A percentile compares a stretch with the other conserved stretches of the same genome.
Conservation (phyloP, 1,140 invertebrate species). For the Papilio dardanus region DNA sequence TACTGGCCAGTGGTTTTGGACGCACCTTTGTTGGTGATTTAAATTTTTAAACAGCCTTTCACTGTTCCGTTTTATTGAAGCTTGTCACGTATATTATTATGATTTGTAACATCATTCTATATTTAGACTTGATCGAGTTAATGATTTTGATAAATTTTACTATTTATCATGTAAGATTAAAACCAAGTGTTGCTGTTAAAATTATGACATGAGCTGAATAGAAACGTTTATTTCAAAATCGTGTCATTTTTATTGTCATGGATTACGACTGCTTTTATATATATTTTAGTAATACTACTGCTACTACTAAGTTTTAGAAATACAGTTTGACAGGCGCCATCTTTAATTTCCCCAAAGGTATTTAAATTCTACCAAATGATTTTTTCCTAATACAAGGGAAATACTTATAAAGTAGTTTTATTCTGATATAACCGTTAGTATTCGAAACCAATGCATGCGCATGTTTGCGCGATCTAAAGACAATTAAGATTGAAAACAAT, state of each 20-base stretch:
- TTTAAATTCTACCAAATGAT: too few relatives aligned
- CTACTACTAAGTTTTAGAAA: too few relatives aligned
- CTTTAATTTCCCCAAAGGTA: too few relatives aligned
- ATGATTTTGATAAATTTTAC: constrained; percentile 23
- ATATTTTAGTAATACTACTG: too few relatives aligned
- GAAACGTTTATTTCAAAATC: background rate
- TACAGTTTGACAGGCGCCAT: too few relatives aligned
- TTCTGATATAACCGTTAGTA: background rate
- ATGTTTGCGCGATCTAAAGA: constrained; percentile 22
- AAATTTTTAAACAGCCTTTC: constrained; percentile 61
- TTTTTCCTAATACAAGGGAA: too few relatives aligned
- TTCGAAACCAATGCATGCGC: background rate
- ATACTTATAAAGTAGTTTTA: too few relatives aligned
- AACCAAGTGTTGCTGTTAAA: background rate
- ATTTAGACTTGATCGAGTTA: background rate
- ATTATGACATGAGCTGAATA: background rate
- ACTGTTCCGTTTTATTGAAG: constrained; percentile 44
- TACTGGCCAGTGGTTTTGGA: constrained; percentile 66
- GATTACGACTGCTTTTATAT: background rate
- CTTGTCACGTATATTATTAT: constrained; percentile 40
- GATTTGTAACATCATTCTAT: constrained; percentile 9
- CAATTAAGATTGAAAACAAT: constrained; percentile 54
- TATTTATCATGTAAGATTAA: background rate
- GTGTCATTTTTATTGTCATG: background rate
- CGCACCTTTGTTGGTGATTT: constrained; percentile 50